Evolutionary conservation across 2,888 invertebrate genomes (phyloP).

Genomic region (Scrobipalpa costella): DNA sequence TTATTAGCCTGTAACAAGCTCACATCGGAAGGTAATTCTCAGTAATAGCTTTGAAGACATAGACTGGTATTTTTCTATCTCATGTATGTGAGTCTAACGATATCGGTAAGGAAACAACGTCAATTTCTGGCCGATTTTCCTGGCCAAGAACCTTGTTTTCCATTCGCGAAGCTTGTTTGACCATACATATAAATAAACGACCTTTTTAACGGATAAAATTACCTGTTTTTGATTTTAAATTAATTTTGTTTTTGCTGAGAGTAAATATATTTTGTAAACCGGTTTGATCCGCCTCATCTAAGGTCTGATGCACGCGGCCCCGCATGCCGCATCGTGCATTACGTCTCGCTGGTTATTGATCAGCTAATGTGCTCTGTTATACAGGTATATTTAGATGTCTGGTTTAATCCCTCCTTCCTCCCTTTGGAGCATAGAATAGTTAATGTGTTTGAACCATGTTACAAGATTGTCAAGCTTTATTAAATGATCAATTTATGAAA

Average conservation of each 20-base stretch:
- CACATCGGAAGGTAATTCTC: neutral
- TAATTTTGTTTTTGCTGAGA: too few relatives aligned
- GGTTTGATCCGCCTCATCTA: slow-evolving; percentile 10
- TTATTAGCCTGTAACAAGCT: neutral
- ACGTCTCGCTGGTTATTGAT: slow-evolving; percentile 19
- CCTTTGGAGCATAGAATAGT: neutral
- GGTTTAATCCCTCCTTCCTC: neutral
- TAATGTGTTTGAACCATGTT: neutral
- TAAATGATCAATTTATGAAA: too few relatives aligned
- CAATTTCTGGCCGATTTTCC: neutral
- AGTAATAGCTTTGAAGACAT: neutral
- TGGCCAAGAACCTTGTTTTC: neutral
- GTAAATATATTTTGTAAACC: neutral
- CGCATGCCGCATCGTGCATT: slow-evolving; percentile 23
- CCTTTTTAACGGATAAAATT: neutral
- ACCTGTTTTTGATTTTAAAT: neutral
- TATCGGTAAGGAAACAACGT: neutral
- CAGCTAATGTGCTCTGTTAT: slow-evolving; percentile 8
- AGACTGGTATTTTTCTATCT: neutral
- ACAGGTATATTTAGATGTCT: neutral
- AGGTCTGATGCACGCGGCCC: slow-evolving; percentile 23
- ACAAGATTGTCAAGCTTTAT: too few relatives aligned
- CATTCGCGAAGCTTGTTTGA: neutral
- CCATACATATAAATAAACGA: neutral
- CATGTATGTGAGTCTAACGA: too few relatives aligned